Evolutionary conservation across 1,140 invertebrate species (phyloP).

Genomic region (Phenacoccus solenopsis): DNA sequence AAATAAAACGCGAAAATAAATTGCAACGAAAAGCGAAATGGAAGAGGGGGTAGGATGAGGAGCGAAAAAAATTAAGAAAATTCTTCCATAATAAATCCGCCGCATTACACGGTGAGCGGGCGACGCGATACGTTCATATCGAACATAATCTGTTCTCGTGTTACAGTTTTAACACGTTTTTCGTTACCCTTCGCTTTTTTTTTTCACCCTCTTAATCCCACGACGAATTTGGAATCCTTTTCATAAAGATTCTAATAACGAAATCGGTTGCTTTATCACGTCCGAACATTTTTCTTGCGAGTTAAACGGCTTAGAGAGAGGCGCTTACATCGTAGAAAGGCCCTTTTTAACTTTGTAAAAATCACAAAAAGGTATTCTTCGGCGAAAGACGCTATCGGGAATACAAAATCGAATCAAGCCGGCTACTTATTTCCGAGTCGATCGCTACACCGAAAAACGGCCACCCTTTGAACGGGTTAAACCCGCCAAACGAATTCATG

Average conservation of each 20-base stretch:
- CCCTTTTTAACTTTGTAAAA: neutral
- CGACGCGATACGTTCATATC: neutral
- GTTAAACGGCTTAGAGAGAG: neutral
- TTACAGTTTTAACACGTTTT: neutral
- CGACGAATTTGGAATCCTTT: neutral
- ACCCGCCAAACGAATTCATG: neutral
- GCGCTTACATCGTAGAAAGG: slow-evolving; percentile 1
- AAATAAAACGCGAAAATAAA: too few species aligned
- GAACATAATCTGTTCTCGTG: neutral
- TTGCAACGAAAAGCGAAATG: neutral
- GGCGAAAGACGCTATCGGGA: neutral
- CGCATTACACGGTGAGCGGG: too few species aligned
- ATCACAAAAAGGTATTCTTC: slow-evolving; percentile 2
- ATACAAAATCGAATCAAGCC: neutral
- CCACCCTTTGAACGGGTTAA: neutral
- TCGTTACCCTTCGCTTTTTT: neutral
- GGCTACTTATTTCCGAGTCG: neutral
- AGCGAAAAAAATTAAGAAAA: neutral
- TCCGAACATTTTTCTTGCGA: slow-evolving; percentile 1
- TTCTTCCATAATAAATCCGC: neutral
- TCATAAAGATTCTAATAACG: slow-evolving; percentile 3
- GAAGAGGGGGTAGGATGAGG: neutral
- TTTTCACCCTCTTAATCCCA: neutral
- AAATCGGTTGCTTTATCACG: slow-evolving; percentile 1
- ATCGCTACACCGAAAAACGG: neutral